Evolutionary conservation across 2,113 vertebrate genomes (phyloP).

Genomic region (Pseudorhombus dupliciocellatus): DNA sequence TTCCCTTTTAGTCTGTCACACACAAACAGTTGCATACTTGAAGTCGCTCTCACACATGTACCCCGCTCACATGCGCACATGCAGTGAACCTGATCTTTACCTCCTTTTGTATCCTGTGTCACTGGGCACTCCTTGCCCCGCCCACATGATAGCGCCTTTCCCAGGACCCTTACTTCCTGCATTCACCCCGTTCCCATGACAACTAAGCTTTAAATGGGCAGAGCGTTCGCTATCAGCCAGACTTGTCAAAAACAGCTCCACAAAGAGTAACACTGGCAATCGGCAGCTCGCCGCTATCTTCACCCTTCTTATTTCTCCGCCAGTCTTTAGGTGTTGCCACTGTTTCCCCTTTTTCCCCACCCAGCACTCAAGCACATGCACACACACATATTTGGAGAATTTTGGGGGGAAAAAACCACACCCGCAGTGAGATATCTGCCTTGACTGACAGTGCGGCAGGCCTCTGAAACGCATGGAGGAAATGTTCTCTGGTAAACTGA

Average conservation of each 20-base stretch:
- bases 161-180: conserved; percentile 81
- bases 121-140: conserved; percentile 71
- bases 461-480: conserved; percentile 56
- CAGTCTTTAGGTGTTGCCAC: conserved; percentile 51
- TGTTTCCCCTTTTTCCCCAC: conserved; percentile 43
- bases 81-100: conserved; percentile 74
- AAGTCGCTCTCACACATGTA: conserved; percentile 31
- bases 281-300: conserved; percentile 41
- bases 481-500: conserved; percentile 72
- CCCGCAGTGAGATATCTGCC: conserved; percentile 50
- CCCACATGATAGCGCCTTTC: conserved; percentile 78
- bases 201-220: conserved; percentile 71
- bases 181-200: conserved; percentile 79
- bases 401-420: conserved; percentile 41
- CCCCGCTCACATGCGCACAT: conserved; percentile 39
- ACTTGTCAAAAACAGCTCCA: conserved; percentile 64
- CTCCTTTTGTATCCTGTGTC: conserved; percentile 75
- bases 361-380: background rate
- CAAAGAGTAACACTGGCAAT: conserved; percentile 58
- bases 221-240: conserved; percentile 71
- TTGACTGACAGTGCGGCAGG: conserved; percentile 56
- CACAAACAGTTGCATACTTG: conserved; percentile 60
- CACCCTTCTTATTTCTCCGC: conserved; percentile 28
- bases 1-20: conserved; percentile 14
- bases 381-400: conserved; percentile 12